These are phyloP conservation scores for Eupristina koningsbergeri DNA, from an alignment of 1,140 invertebrate genomes.

Conservation along the genomic window DNA sequence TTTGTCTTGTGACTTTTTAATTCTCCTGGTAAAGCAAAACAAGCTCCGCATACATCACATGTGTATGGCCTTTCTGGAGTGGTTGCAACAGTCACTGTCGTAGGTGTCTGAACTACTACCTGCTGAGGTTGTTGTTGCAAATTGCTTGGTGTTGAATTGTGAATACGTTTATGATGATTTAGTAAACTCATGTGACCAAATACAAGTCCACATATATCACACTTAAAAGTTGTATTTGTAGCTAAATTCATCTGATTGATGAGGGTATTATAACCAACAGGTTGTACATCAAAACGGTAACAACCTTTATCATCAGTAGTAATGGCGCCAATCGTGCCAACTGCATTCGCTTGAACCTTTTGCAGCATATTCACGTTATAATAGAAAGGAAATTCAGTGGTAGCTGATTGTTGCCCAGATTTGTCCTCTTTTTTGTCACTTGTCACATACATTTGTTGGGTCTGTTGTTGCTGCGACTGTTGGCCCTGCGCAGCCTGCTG, in stretches of 20 bases:
- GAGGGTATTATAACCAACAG: constrained; percentile 75
- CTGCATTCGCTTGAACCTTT: constrained; percentile 72
- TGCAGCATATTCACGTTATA: constrained; percentile 76
- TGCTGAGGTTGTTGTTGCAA: constrained; percentile 73
- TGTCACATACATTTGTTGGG: constrained; percentile 71
- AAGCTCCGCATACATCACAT: constrained; percentile 76
- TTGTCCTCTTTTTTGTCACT: constrained; percentile 71
- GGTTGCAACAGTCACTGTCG: constrained; percentile 75
- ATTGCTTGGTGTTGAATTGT: constrained; percentile 76
- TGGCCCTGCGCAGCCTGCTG: constrained; percentile 70
- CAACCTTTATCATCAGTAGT: constrained; percentile 74
- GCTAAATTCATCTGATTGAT: constrained; percentile 76
- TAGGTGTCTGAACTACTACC: constrained; percentile 73
- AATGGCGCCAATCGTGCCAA: constrained; percentile 70
- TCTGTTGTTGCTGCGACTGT: constrained; percentile 70
- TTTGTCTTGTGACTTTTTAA: constrained; percentile 74
- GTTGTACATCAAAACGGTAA: constrained; percentile 76
- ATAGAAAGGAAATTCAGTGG: constrained; percentile 74
- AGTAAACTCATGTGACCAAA: constrained; percentile 84
- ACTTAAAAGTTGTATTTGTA: constrained; percentile 86
- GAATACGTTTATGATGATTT: constrained; percentile 87
- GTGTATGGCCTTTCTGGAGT: constrained; percentile 76
- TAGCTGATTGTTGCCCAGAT: constrained; percentile 67
- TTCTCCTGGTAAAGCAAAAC: constrained; percentile 75
- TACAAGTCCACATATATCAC: constrained; percentile 87